Percentiles rank a stretch among this genome's conserved stretches.
Evolutionary conservation across 2,113 vertebrate genomes (phyloP).

Genomic region (Colinus virginianus): DNA sequence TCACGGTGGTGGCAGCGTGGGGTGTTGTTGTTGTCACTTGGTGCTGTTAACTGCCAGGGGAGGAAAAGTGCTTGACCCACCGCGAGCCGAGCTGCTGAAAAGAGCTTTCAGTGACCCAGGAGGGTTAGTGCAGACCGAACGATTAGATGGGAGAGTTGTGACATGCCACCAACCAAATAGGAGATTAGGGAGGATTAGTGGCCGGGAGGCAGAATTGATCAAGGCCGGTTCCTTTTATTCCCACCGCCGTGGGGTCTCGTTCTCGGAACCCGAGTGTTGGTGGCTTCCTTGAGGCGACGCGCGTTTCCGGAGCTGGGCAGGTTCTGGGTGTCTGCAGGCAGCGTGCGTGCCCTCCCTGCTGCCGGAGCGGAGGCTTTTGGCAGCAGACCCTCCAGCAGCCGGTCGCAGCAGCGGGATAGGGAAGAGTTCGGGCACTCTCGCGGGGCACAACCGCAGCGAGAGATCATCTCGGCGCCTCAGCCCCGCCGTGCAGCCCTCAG

Average conservation of each 20-base stretch:
- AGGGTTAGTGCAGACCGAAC: background rate
- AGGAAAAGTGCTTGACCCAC: background rate
- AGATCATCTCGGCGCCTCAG: constrained; percentile 15
- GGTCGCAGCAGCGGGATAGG: background rate
- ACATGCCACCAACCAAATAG: constrained; percentile 43
- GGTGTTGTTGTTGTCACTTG: background rate
- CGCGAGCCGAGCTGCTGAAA: background rate
- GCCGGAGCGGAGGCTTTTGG: background rate
- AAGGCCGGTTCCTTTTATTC: background rate
- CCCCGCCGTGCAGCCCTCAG: background rate
- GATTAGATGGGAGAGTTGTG: constrained; percentile 21
- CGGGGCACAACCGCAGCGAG: background rate
- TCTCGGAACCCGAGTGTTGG: background rate
- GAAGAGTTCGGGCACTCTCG: background rate
- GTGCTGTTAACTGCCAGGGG: background rate
- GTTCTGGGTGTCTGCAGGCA: background rate
- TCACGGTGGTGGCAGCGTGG: too few species aligned
- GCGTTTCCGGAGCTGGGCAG: background rate
- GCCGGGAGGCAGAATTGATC: constrained; percentile 25
- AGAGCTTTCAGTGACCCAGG: background rate
- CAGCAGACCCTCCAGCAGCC: background rate
- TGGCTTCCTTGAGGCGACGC: background rate
- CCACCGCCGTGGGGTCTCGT: background rate
- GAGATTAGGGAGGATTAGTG: constrained; percentile 50
- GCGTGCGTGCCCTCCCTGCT: rapidly evolving